Evolutionary conservation across 2,888 invertebrate genomes (phyloP), one percentile per base, ranked within the genome.

Genomic region (Drosophila ezoana): DNA sequence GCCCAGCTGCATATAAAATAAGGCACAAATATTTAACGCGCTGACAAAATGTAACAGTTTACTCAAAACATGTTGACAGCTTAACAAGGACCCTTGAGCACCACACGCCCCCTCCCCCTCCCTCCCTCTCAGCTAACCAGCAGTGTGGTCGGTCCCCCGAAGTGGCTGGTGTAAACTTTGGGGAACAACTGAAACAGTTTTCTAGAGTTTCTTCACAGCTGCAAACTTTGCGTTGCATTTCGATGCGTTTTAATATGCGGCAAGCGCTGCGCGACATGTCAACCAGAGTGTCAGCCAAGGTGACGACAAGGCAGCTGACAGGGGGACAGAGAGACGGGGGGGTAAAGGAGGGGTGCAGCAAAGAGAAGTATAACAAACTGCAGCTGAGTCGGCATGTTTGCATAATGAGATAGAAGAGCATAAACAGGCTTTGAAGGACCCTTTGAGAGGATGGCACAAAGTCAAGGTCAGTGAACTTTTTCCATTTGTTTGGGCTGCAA

Each of bases 1-100:
- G 44, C 49, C 23, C 51, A 33, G 69, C 47, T 73, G 74, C 70
- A 69, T 74, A 64, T 61, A 70, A 70, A 74, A 41, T 52, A 49
- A 43, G 68, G 52, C 52, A n/a, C 51, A 71, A 74, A 59, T 71
- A 66, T 52, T 72, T 62, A 56, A 59, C 35, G 18, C 18, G 9
- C 9, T 33, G 20, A 49, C 54, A 70, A 80, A 67, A 69, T 83
- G 76, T 64, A 76, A 58, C 79, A 86, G 74, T 82, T 86, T 67
- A 70, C 87, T 79, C 76, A 83, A 76, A 86, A 83, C 76, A 83
- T 83, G 82, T 81, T 83, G 87, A 83, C 87, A 80, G 81, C 82
- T 86, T 78, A 86, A 73, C 83, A 78, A 66, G 78, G 52, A 76
- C 61, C 58, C 59, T 32, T 40, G 4, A 18, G 18, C 40, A 16